These are phyloP conservation scores for Batillaria attramentaria DNA, from an alignment of 1,140 invertebrate species.

Conservation along the genomic window DNA sequence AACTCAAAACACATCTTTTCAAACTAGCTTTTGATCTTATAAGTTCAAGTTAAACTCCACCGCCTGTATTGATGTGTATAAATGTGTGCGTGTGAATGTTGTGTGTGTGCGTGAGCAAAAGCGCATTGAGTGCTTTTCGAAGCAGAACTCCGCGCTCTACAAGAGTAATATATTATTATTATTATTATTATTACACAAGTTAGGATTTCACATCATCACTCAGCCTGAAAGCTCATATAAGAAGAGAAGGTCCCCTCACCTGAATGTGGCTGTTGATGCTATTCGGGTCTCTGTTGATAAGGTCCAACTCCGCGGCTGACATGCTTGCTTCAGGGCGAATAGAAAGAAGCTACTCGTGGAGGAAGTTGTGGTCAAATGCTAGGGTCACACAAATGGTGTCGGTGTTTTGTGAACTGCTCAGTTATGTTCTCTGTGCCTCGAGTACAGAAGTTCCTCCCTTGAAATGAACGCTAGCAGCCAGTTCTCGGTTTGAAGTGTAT, in stretches of 20 bases:
- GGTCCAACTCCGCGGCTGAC: slow-evolving; percentile 32
- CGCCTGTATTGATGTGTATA: neutral
- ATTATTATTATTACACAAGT: too few species aligned
- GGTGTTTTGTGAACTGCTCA: too few species aligned
- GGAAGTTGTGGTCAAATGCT: neutral
- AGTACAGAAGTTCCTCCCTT: neutral
- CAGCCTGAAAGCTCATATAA: neutral
- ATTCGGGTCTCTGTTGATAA: slow-evolving; percentile 46
- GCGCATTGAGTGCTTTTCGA: too few species aligned
- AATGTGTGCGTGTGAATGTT: neutral
- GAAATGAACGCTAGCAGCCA: neutral
- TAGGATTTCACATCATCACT: neutral
- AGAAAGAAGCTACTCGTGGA: neutral
- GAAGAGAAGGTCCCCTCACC: slow-evolving; percentile 25
- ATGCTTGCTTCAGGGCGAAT: neutral
- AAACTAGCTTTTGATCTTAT: too few species aligned
- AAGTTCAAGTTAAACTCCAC: too few species aligned
- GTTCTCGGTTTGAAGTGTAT: neutral
- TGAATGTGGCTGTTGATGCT: slow-evolving; percentile 42
- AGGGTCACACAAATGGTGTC: neutral
- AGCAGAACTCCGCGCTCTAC: too few species aligned
- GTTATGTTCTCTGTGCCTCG: neutral
- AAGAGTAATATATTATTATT: neutral
- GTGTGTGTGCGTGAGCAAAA: neutral
- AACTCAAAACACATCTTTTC: too few species aligned